Evolutionary conservation across 2,113 vertebrate genomes (phyloP).

Genomic region (Mus spicilegus): DNA sequence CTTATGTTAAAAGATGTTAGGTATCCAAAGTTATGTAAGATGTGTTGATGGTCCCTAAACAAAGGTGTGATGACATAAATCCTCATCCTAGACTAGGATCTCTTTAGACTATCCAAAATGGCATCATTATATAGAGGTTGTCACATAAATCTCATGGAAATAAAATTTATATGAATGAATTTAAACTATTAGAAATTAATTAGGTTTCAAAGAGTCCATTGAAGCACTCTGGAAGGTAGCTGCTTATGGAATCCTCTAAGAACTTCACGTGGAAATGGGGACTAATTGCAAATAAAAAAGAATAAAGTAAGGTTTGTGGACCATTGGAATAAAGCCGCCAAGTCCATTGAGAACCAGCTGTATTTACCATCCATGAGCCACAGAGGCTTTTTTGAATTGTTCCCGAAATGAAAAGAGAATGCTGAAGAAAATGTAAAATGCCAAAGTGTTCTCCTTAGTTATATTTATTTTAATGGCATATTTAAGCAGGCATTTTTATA

Average conservation of each 20-base stretch:
- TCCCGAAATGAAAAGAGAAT: slow-evolving; percentile 42
- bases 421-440: slow-evolving; percentile 10
- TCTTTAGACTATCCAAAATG: not conserved
- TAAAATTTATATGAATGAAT: not conserved
- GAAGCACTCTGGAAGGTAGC: not conserved
- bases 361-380: not conserved
- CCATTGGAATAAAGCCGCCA: not conserved
- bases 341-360: not conserved
- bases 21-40: not conserved
- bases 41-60: not conserved
- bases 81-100: not conserved
- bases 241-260: not conserved
- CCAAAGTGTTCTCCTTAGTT: not conserved
- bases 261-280: not conserved
- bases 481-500: not conserved
- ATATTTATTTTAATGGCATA: slow-evolving; percentile 15
- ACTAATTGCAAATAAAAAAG: not conserved
- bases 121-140: not conserved
- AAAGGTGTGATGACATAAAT: not conserved
- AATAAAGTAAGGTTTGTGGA: not conserved
- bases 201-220: not conserved
- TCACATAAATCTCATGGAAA: not conserved
- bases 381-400: not conserved
- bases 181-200: not conserved
- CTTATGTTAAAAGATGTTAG: not conserved